A percentile compares a stretch with the other conserved stretches of the same genome.
phyloP scores from a whole-genome alignment of 2,888 invertebrate genomes.

The Catocala sponsa region DNA sequence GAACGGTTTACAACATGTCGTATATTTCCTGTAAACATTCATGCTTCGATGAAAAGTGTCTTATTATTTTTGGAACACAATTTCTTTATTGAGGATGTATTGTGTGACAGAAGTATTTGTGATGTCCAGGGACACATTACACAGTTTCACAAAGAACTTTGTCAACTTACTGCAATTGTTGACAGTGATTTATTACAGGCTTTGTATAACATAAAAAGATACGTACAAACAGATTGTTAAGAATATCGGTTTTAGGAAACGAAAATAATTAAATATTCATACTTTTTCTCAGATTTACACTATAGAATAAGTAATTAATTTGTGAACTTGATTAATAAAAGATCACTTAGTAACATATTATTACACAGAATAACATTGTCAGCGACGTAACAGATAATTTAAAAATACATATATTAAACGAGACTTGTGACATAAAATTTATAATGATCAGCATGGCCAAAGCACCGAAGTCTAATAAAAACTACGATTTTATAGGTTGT shows the following conservation, averaged over 20 bases:
- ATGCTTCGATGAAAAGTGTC: constrained; percentile 58
- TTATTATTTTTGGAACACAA: constrained; percentile 62
- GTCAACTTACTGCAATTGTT: constrained; percentile 70
- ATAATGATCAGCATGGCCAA: constrained; percentile 80
- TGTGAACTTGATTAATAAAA: constrained; percentile 16
- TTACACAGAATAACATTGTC: constrained; percentile 23
- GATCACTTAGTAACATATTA: constrained; percentile 14
- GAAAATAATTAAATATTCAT: constrained; percentile 41
- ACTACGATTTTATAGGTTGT: constrained; percentile 78
- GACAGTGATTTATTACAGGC: constrained; percentile 77
- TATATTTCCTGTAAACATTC: constrained; percentile 74
- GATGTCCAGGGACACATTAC: constrained; percentile 51
- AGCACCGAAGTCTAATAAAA: constrained; percentile 80
- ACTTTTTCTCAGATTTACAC: constrained; percentile 27
- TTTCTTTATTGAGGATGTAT: constrained; percentile 62
- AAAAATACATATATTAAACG: constrained; percentile 37
- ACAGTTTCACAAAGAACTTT: constrained; percentile 62
- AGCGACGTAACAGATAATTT: constrained; percentile 12
- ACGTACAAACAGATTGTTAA: constrained; percentile 51
- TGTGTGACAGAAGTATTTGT: constrained; percentile 68
- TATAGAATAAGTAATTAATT: constrained; percentile 18
- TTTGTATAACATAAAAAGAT: constrained; percentile 54
- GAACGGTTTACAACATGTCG: constrained; percentile 69
- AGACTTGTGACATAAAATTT: constrained; percentile 54
- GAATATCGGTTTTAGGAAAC: constrained; percentile 36